Evolutionary conservation across 1,140 invertebrate genomes (phyloP).

Genomic region (Drosophila jambulina): DNA sequence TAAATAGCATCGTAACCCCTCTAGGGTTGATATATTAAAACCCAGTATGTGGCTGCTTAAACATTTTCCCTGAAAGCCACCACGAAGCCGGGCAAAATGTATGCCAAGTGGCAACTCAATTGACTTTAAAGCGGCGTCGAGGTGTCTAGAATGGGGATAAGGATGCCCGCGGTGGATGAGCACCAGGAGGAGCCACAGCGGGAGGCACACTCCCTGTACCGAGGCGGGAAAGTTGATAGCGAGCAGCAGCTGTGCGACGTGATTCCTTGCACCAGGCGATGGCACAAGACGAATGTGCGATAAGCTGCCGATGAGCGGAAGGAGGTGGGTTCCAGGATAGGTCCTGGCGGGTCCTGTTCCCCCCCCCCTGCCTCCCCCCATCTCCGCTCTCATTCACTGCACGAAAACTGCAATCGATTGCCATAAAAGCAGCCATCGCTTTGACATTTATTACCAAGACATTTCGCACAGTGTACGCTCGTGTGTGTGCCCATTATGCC

Average conservation of each 20-base stretch:
- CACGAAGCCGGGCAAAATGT: background rate
- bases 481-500: conserved; percentile 1
- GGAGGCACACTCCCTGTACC: background rate
- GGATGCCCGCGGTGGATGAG: background rate
- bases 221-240: conserved; percentile 42
- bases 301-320: conserved; percentile 22
- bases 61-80: background rate
- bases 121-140: conserved; percentile 68
- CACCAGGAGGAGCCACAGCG: background rate
- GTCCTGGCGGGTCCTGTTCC: background rate
- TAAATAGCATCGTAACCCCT: background rate
- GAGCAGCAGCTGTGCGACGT: conserved; percentile 34
- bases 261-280: conserved; percentile 22
- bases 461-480: conserved; percentile 11
- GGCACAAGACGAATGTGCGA: conserved; percentile 42
- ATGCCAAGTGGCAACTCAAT: conserved; percentile 63
- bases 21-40: background rate
- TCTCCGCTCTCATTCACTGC: background rate
- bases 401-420: conserved; percentile 15
- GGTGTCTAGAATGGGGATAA: conserved; percentile 26
- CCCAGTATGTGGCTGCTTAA: background rate
- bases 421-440: background rate
- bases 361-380: too few species aligned
- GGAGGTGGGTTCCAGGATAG: background rate
- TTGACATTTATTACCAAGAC: background rate